These are phyloP conservation scores for Ammodytes marinus DNA, from an alignment of 2,113 vertebrate species.

Conservation along the genomic window DNA sequence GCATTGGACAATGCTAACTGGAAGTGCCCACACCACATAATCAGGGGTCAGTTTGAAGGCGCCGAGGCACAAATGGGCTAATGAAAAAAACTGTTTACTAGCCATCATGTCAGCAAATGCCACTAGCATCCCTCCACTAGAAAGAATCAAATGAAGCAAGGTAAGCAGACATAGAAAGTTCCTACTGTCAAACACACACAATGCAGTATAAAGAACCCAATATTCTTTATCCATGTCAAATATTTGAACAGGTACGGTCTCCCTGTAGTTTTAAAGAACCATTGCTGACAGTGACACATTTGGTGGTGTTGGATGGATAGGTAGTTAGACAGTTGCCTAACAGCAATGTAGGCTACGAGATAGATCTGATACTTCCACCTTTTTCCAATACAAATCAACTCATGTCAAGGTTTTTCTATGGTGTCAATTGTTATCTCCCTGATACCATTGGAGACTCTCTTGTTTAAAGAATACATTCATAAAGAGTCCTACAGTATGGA, in stretches of 20 bases:
- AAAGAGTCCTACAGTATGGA: background rate
- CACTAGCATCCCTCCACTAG: background rate
- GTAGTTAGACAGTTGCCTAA: background rate
- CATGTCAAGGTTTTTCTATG: background rate
- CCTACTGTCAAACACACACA: background rate
- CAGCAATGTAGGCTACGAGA: background rate
- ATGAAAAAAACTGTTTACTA: background rate
- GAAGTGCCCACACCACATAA: background rate
- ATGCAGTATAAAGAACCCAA: background rate
- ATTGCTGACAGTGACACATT: conserved; percentile 8
- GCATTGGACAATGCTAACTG: background rate
- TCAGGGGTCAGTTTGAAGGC: background rate
- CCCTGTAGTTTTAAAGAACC: conserved; percentile 1
- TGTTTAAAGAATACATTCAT: background rate
- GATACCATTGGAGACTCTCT: background rate
- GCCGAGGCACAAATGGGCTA: background rate
- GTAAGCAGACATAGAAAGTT: background rate
- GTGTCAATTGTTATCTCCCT: background rate
- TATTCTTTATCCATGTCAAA: conserved; percentile 13
- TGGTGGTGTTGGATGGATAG: conserved; percentile 1
- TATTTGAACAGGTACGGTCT: conserved; percentile 7
- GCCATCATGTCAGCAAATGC: background rate
- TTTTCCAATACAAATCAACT: background rate
- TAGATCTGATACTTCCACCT: background rate
- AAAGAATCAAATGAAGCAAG: background rate